A percentile compares a stretch with the other conserved stretches of the same genome.
Conservation (phyloP, 1,140 invertebrate species). For the Drosophila mauritiana region DNA sequence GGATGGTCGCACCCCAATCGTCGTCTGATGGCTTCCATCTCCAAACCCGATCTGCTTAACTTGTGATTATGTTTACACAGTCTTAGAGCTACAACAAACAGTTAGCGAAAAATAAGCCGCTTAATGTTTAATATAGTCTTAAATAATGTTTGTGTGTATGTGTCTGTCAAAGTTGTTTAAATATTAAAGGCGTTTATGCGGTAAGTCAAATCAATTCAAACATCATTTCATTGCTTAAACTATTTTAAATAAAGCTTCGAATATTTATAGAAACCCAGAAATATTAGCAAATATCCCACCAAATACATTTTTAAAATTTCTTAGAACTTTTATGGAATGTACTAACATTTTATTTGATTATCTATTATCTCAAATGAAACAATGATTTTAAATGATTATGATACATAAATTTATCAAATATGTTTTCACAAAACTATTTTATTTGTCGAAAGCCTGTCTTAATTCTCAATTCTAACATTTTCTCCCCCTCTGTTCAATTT, state of each 20-base stretch:
- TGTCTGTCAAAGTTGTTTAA: conserved; percentile 50
- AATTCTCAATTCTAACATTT: too few relatives aligned
- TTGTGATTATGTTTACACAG: conserved; percentile 72
- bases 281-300: conserved; percentile 10
- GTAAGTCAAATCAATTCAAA: too few relatives aligned
- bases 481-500: background rate
- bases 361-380: background rate
- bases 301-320: background rate
- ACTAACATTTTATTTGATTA: too few relatives aligned
- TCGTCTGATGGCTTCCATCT: conserved; percentile 54
- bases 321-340: background rate
- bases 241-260: background rate
- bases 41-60: conserved; percentile 48
- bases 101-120: conserved; percentile 33
- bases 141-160: conserved; percentile 74
- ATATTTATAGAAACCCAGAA: too few relatives aligned
- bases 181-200: conserved; percentile 53
- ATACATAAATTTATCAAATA: background rate
- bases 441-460: too few relatives aligned
- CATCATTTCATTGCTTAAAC: background rate
- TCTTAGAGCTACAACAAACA: conserved; percentile 47
- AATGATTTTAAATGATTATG: too few relatives aligned
- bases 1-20: conserved; percentile 78
- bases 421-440: background rate
- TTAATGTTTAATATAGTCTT: conserved; percentile 76